Percentiles rank a stretch among this genome's conserved stretches.
These are phyloP conservation scores for Ophonus ardosiacus DNA, from an alignment of 2,888 invertebrate species.

Conservation along the genomic window DNA sequence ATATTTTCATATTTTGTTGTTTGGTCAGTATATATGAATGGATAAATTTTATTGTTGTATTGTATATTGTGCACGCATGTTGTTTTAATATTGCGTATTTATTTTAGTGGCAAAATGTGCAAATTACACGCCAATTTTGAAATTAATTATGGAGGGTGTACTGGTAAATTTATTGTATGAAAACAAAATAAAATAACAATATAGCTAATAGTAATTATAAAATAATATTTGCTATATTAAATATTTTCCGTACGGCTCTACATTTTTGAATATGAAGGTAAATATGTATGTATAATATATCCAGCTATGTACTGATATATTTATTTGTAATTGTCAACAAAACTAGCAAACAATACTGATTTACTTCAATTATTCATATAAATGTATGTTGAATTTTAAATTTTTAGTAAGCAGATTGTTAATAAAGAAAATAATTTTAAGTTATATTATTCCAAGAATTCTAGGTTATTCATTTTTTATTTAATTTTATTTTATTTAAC, in stretches of 20 bases:
- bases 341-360: too few relatives aligned
- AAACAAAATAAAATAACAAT: slow-evolving; percentile 19
- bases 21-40: neutral
- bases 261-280: neutral
- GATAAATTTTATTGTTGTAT: neutral
- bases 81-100: slow-evolving; percentile 14
- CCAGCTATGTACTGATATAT: too few relatives aligned
- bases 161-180: neutral
- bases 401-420: too few relatives aligned
- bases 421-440: too few relatives aligned
- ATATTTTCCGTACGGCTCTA: neutral
- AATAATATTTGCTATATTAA: slow-evolving; percentile 6
- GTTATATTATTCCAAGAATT: too few relatives aligned
- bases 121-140: slow-evolving; percentile 12
- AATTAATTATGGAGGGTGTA: slow-evolving; percentile 4
- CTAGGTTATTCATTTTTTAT: too few relatives aligned
- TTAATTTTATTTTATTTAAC: too few relatives aligned
- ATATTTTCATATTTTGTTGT: slow-evolving; percentile 39
- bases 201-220: slow-evolving; percentile 6
- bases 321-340: too few relatives aligned
- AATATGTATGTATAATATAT: neutral
- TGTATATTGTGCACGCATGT: neutral
- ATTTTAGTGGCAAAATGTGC: neutral
- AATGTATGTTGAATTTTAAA: too few relatives aligned
- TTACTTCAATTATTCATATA: too few relatives aligned